Evolutionary conservation across 2,888 invertebrate genomes (phyloP).

Genomic region (Diloba caeruleocephala): DNA sequence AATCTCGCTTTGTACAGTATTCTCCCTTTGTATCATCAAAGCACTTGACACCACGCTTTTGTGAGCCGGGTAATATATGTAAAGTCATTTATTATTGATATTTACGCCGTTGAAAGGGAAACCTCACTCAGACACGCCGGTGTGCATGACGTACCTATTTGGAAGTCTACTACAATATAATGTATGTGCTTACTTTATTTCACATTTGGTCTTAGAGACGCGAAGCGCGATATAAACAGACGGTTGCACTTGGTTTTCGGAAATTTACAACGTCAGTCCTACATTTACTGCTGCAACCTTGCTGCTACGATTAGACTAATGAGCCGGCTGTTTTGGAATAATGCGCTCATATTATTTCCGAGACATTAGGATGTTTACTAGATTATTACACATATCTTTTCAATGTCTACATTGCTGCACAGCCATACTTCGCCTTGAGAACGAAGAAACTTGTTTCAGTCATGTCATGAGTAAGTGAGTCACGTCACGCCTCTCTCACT

Average conservation of each 20-base stretch:
- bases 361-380: too few species aligned
- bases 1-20: slow-evolving; percentile 53
- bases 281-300: too few species aligned
- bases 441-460: too few species aligned
- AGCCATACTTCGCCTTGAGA: too few species aligned
- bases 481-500: too few species aligned
- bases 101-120: slow-evolving; percentile 40
- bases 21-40: slow-evolving; percentile 53
- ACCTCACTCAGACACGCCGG: slow-evolving; percentile 11
- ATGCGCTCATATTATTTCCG: too few species aligned
- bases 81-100: slow-evolving; percentile 54
- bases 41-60: slow-evolving; percentile 53
- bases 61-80: slow-evolving; percentile 34
- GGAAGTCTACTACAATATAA: slow-evolving; percentile 1
- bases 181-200: slow-evolving; percentile 2
- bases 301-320: too few species aligned
- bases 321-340: too few species aligned
- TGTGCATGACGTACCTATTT: slow-evolving; percentile 22
- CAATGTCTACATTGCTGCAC: too few species aligned
- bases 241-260: background rate
- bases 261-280: too few species aligned
- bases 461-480: too few species aligned
- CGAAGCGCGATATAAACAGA: background rate
- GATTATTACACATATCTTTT: too few species aligned
- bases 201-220: slow-evolving; percentile 2